Base-by-base conservation (phyloP, 2,113 vertebrate genomes). In the Notarius quadriscutis region DNA sequence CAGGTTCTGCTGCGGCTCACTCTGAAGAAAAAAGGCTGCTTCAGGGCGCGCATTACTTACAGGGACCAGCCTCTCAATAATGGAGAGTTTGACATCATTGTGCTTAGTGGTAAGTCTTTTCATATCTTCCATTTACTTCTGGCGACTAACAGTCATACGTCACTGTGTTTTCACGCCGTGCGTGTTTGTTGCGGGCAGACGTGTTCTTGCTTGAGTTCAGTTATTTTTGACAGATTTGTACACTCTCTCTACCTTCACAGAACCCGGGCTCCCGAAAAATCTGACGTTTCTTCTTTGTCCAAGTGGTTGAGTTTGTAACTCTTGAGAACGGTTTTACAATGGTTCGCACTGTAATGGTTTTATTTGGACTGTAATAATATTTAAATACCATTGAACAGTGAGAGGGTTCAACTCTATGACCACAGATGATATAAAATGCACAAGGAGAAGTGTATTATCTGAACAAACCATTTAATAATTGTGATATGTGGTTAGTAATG, bases 41-140 rank as follows among this genome's bases (percentile, higher is more conserved):
- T 99, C 94, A 95, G 95, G 85, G 96, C 97, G 86, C 96, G 97
- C 84, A 97, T 99, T 92, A 96, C 96, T 89, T 99, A 99, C 93
- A 96, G 96, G 93, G 96, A 96, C 90, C 97, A 97, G 93, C 96
- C 96, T n/a, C 97, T 99, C 91, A 98, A 95, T 94, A 99, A 99
- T 83, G 98, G 98, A 27, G 96, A 99, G 93, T 99, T 99, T 94
- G 97, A 99, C 93, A 97, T 99, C 93, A 99, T 99, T 94, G 97
- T 99, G 92, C 94, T 99, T 90, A 99, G 94, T 93, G 98, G 98
- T 99, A 91, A 97, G 81, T 62, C 14, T 27, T 8, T 57, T 83
- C 25, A 4, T 83, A 4, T 17, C 81, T 72, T 74, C 17, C 17
- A 5, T 83, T 30, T 51, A 69, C 48, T 81, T 58, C 30, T 81